Evolutionary conservation across 2,113 vertebrate genomes (phyloP).

Genomic region (Pedetes capensis): DNA sequence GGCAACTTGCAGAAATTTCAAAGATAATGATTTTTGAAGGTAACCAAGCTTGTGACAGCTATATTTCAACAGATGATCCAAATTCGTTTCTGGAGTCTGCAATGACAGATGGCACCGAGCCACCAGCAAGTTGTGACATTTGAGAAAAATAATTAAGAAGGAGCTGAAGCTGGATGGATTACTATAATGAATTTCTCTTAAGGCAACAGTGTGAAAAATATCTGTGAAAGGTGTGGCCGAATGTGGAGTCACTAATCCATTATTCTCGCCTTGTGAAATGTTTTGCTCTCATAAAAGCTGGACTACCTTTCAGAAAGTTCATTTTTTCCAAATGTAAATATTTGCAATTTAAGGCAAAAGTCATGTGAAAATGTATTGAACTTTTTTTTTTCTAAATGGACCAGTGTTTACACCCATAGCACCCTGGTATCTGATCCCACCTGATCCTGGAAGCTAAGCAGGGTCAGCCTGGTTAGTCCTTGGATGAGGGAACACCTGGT

Average conservation of each 20-base stretch:
- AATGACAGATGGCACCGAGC: not conserved
- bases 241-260: not conserved
- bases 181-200: slow-evolving; percentile 50
- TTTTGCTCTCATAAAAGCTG: not conserved
- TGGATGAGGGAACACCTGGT: too few species aligned
- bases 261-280: not conserved
- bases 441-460: too few species aligned
- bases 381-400: not conserved
- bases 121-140: not conserved
- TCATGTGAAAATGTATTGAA: not conserved
- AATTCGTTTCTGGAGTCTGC: slow-evolving; percentile 30
- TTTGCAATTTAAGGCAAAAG: not conserved
- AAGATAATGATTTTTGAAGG: slow-evolving; percentile 46
- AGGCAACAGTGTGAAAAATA: not conserved
- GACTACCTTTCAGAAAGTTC: not conserved
- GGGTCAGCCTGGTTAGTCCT: too few species aligned
- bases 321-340: not conserved
- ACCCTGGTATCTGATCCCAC: too few species aligned
- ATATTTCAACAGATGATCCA: not conserved
- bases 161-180: slow-evolving; percentile 41
- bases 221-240: not conserved
- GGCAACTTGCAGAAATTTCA: not conserved
- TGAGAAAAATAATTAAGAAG: slow-evolving; percentile 51
- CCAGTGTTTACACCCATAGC: too few species aligned
- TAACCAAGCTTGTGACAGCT: not conserved